Evolutionary conservation across 1,140 invertebrate species (phyloP).

Genomic region (Metopolophium dirhodum): DNA sequence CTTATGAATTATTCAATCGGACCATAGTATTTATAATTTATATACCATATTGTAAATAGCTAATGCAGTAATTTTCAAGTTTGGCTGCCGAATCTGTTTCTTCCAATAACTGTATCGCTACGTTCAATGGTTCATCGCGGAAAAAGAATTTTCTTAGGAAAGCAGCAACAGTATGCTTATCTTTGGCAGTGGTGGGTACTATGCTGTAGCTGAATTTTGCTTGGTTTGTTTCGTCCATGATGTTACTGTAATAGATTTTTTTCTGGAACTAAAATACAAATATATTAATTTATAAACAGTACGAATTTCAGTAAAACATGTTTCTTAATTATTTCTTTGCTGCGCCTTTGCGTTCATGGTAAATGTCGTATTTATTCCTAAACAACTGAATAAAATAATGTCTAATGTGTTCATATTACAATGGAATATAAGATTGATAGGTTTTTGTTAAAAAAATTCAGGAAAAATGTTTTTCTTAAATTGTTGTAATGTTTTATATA

Average conservation of each 20-base stretch:
- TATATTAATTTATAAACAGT: not conserved
- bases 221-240: not conserved
- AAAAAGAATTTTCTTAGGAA: slow-evolving; percentile 73
- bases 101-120: slow-evolving; percentile 69
- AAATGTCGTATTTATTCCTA: not conserved
- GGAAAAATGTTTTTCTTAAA: too few relatives aligned
- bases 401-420: too few relatives aligned
- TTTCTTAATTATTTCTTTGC: not conserved
- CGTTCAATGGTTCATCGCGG: slow-evolving; percentile 75
- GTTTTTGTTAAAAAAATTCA: not conserved
- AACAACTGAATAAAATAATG: not conserved
- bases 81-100: slow-evolving; percentile 69
- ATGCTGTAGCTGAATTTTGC: slow-evolving; percentile 58
- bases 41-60: slow-evolving; percentile 66
- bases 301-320: too few relatives aligned
- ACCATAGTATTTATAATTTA: not conserved
- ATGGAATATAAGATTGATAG: not conserved
- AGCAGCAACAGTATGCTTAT: slow-evolving; percentile 66
- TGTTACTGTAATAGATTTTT: not conserved
- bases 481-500: too few relatives aligned
- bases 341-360: not conserved
- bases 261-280: slow-evolving; percentile 24
- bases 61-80: slow-evolving; percentile 71
- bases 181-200: slow-evolving; percentile 62
- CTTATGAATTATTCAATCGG: not conserved